Base-by-base conservation (phyloP, 2,888 invertebrate species). In the Teinopalpus imperialis region DNA sequence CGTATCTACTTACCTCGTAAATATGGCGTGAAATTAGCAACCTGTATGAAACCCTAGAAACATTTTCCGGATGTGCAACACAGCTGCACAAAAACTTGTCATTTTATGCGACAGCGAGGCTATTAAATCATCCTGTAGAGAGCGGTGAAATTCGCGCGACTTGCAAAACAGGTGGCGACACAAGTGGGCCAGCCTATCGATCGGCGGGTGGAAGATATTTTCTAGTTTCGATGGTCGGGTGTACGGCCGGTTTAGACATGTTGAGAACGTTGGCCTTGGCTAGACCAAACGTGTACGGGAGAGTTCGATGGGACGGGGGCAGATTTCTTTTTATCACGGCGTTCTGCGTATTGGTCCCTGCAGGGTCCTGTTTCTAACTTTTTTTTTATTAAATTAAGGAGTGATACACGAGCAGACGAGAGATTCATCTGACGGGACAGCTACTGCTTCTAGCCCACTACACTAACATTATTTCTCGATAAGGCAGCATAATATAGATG, bases 121-220 rank as follows among this genome's bases (percentile, higher is more conserved):
- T 9, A n/a, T 43, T 29, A 18, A 43, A 35, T 16, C 29, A 23
- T 1, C 4, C 16, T 18, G 43, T 35, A 35, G 43, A 35, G 34
- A 43, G 43, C 34, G 34, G 43, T 35, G 43, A 43, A 43, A 43
- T 43, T 29, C 35, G 34, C 42, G 26, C 32, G 26, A 14, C 29
- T 35, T 10, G 43, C 21, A 27, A 21, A 27, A 35, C 43, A 21
- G 27, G 43, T 29, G 27, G 27, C 18, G 9, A 3, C 18, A n/a
- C 16, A 36, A 31, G 42, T 41, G 34, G 18, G 18, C 16, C 42
- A 16, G 26, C 9, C 18, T 7, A 8, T 5, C 23, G 1, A 14
- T 24, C 23, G 24, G 8, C 8, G 8, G 8, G 31, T 18, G 27
- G 4, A 5, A 23, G 2, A n/a, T 16, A 9, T 12, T 14, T 32